These are phyloP conservation scores for Atethmia centrago DNA, from an alignment of 2,888 invertebrate genomes.

Conservation along the genomic window DNA sequence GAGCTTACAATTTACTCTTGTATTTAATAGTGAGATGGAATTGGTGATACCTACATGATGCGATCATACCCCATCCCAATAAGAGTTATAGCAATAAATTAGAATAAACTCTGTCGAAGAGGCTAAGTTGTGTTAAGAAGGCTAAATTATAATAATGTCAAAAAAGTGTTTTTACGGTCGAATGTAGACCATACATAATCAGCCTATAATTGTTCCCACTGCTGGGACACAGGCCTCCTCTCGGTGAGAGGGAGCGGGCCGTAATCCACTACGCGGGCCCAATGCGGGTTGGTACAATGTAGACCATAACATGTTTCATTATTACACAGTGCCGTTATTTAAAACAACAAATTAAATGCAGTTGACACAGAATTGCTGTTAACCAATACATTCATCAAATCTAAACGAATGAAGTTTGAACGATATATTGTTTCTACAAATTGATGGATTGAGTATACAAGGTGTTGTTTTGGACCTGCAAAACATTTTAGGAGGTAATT, in stretches of 20 bases:
- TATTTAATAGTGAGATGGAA: background rate
- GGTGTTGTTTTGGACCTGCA: no score
- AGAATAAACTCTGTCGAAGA: background rate
- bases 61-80: background rate
- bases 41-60: no score
- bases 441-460: background rate
- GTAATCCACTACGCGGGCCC: no score
- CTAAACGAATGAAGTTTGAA: background rate
- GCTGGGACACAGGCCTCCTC: no score
- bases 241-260: no score
- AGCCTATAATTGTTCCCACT: no score
- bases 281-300: no score
- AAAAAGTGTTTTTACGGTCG: background rate
- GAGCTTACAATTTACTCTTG: background rate
- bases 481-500: no score
- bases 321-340: background rate
- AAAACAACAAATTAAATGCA: background rate
- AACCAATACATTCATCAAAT: slow-evolving; percentile 4
- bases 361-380: background rate
- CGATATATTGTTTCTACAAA: background rate
- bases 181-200: no score
- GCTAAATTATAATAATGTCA: background rate
- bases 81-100: background rate
- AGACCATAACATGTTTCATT: background rate
- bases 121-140: background rate